Base-by-base conservation (phyloP, 30 jellyfish, hydroid and myxozoan species). In the Mastigias papua region DNA sequence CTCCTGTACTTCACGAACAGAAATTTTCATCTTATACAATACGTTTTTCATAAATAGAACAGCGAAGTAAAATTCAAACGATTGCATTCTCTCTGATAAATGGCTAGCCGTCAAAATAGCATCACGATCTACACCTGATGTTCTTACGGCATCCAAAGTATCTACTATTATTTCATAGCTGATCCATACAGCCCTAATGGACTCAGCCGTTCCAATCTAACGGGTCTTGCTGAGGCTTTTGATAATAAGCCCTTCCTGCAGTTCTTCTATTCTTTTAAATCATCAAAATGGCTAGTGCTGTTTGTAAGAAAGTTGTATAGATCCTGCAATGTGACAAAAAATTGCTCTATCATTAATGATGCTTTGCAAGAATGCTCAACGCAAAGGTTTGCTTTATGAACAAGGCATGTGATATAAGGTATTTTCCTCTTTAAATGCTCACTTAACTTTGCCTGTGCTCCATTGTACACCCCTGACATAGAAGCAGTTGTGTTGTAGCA, bases 1-100 rank as follows among this genome's bases (percentile, higher is more conserved):
- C 19, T 65, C 76, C 23, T 65, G 76, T 2, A 65, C 76, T 65
- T 65, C 76, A 16, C 13, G 46, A 16, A 25, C 34, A 2, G 23
- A 9, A 26, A 8, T 16, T 35, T 86, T 61, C 35, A 29, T 48
- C 22, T 69, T 76, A 4, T 7, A 21, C 86, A 86, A 37, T 31
- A 86, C 48, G 58, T 86, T 76, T 61, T 86, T 86, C 95, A 86
- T 76, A 73, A 86, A 86, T 73, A 86, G 57, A 5, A 86, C 30
- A 69, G 62, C 16, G 11, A 65, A 37, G 51, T 67, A 30, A 49
- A 86, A 86, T 28, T 86, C 90, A 16, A 46, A 75, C 22, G 90
- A 75, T 46, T 23, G 49, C 29, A 86, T 35, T 49, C 75, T 67
- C 6, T 33, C 23, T 5, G 22, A 35, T 9, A 86, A 68, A 62